phyloP scores from a whole-genome alignment of 2,888 invertebrate species.

The Zonitis immaculata region DNA sequence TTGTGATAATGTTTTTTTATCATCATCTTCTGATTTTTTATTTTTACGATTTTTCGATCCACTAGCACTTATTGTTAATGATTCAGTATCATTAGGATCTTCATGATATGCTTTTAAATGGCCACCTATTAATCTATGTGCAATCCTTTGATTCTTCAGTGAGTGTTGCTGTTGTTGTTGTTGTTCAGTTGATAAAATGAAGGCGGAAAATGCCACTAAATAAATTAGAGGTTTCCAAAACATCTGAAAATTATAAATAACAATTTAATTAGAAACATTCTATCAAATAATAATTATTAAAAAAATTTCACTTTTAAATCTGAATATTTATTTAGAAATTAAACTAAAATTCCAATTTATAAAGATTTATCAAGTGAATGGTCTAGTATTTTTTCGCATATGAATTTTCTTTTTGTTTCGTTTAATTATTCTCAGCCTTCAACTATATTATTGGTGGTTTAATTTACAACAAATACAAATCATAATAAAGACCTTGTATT shows the following conservation, averaged over 20 bases:
- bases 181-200: constrained; percentile 22
- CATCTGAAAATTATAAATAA: constrained; percentile 25
- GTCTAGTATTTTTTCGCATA: too few species aligned
- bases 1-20: constrained; percentile 80
- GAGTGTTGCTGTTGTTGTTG: constrained; percentile 32
- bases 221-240: constrained; percentile 20
- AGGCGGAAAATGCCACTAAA: constrained; percentile 23
- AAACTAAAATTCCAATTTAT: too few species aligned
- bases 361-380: background rate
- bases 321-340: too few species aligned
- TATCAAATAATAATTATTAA: too few species aligned
- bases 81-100: constrained; percentile 39
- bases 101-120: constrained; percentile 52
- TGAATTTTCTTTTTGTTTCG: too few species aligned
- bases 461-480: background rate
- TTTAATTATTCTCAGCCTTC: background rate
- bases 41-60: constrained; percentile 23
- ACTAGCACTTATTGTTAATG: constrained; percentile 28
- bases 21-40: constrained; percentile 56
- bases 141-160: constrained; percentile 46
- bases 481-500: background rate
- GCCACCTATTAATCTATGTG: constrained; percentile 65
- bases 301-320: too few species aligned
- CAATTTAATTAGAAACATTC: background rate
- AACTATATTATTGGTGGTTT: background rate